Percentiles rank a stretch among this genome's conserved stretches.
phyloP scores from a whole-genome alignment of 1,140 invertebrate species.

The Eupristina koningsbergeri region DNA sequence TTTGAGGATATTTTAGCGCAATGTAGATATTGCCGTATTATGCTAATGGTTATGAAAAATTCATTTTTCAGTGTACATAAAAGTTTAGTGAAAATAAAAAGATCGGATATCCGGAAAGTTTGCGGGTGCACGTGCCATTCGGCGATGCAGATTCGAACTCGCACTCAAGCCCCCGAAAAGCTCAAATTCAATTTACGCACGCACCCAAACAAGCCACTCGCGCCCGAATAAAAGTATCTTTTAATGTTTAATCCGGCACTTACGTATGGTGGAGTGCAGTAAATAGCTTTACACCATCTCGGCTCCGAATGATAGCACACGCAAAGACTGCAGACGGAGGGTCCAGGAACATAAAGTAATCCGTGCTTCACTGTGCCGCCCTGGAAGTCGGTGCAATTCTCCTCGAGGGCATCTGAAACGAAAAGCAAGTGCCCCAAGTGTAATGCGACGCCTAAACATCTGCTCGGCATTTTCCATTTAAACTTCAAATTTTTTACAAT shows the following conservation, averaged over 20 bases:
- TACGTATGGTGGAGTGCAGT: slow-evolving; percentile 88
- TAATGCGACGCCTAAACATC: too few species aligned
- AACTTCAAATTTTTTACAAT: not conserved
- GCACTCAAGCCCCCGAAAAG: too few species aligned
- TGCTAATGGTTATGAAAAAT: not conserved
- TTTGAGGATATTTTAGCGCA: not conserved
- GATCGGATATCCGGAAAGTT: not conserved
- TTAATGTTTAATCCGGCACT: slow-evolving; percentile 65
- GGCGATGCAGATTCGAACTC: too few species aligned
- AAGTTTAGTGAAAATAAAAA: not conserved
- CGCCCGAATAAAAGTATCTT: not conserved
- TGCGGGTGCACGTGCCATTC: too few species aligned
- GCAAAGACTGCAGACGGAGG: slow-evolving; percentile 88
- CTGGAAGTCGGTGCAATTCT: slow-evolving; percentile 87
- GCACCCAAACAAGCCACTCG: too few species aligned
- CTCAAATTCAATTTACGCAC: not conserved
- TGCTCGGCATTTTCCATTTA: not conserved
- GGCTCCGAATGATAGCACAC: slow-evolving; percentile 89
- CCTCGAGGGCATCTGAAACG: slow-evolving; percentile 78
- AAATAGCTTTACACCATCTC: slow-evolving; percentile 89
- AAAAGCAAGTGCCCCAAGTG: not conserved
- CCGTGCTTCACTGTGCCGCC: slow-evolving; percentile 84
- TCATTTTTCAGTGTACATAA: not conserved
- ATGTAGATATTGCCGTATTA: not conserved
- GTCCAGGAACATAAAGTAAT: slow-evolving; percentile 86